phyloP scores from a whole-genome alignment of 2,888 invertebrate genomes.

The Mesorhabditis sp. region DNA sequence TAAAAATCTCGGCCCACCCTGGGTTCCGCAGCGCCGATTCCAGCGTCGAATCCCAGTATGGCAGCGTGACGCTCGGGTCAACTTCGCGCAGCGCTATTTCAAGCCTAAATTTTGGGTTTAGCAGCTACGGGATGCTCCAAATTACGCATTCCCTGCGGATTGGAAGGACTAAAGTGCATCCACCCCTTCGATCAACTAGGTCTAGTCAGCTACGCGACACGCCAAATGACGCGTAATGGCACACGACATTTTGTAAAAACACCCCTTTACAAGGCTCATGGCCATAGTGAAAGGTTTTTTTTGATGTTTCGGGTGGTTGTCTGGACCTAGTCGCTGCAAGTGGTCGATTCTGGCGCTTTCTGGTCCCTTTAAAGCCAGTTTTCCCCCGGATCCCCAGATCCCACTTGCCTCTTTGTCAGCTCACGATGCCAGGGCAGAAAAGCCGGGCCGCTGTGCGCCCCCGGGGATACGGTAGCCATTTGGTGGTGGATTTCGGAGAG shows the following conservation, averaged over 20 bases:
- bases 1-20: not conserved
- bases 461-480: conserved; percentile 38
- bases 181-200: too few species aligned
- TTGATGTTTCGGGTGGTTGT: not conserved
- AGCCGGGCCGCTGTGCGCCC: conserved; percentile 52
- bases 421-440: conserved; percentile 43
- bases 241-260: too few species aligned
- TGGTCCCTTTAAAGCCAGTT: too few species aligned
- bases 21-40: conserved; percentile 53
- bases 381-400: too few species aligned
- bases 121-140: too few species aligned
- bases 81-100: conserved; percentile 28
- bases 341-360: too few species aligned
- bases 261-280: too few species aligned
- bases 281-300: not conserved
- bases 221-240: too few species aligned
- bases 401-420: not conserved
- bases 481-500: conserved; percentile 43
- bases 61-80: conserved; percentile 56
- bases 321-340: too few species aligned
- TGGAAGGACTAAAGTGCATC: too few species aligned
- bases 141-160: too few species aligned
- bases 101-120: not conserved
- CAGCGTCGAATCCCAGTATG: conserved; percentile 59
- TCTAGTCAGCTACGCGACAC: too few species aligned